Percentiles rank a stretch among this genome's conserved stretches.
These are phyloP conservation scores for Sylvia borin DNA, from an alignment of 2,797 vertebrate species.

Conservation along the genomic window DNA sequence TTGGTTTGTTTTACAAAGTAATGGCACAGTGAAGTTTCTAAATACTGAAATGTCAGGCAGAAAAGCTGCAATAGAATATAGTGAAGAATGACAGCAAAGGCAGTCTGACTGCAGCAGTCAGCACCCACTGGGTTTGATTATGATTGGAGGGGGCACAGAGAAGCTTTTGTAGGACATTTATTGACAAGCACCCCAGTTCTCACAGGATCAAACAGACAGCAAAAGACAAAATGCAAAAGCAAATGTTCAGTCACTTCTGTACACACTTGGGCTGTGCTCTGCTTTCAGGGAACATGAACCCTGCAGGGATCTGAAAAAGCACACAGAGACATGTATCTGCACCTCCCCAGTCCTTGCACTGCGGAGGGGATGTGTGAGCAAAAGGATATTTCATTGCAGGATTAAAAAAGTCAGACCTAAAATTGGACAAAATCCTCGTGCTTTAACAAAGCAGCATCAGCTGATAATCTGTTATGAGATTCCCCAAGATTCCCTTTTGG, in stretches of 20 bases:
- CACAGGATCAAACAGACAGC: background rate
- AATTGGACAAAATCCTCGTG: background rate
- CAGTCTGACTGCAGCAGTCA: background rate
- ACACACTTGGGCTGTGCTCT: background rate
- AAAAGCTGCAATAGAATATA: background rate
- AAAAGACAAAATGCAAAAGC: background rate
- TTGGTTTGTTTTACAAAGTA: background rate
- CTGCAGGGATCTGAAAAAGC: background rate
- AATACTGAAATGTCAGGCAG: background rate
- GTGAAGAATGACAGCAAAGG: background rate
- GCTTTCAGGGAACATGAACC: background rate
- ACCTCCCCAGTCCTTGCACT: background rate
- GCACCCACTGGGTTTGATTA: background rate
- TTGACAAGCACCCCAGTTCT: background rate
- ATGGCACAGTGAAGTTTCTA: background rate
- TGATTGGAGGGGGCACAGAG: background rate
- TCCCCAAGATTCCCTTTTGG: background rate
- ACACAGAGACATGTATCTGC: rapidly evolving
- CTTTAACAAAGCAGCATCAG: background rate
- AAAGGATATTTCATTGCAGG: background rate
- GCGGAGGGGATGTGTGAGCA: background rate
- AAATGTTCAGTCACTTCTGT: background rate
- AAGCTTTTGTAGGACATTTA: background rate
- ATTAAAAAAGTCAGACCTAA: background rate
- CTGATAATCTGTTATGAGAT: background rate